These are phyloP conservation scores for Micronycteris hirsuta DNA, from an alignment of 2,113 vertebrate genomes.

Conservation along the genomic window DNA sequence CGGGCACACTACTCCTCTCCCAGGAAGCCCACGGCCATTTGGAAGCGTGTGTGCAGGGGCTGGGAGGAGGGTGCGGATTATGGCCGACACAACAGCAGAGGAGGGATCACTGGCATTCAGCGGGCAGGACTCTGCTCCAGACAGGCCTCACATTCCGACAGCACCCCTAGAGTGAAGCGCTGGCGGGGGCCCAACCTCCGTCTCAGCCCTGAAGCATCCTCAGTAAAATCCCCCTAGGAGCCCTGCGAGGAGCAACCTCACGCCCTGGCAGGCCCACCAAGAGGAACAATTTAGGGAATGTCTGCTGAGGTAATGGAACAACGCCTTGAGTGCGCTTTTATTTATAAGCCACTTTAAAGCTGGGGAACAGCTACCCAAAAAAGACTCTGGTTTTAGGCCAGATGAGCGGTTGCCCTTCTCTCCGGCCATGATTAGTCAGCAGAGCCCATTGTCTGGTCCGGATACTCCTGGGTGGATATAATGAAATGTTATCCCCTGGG, in stretches of 20 bases:
- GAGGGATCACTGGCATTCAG: neutral
- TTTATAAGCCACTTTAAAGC: constrained; percentile 43
- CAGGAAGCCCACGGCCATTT: neutral
- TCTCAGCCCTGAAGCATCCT: constrained; percentile 55
- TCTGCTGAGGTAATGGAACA: constrained; percentile 25
- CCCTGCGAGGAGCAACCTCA: neutral
- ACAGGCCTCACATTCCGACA: neutral
- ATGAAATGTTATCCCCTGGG: neutral
- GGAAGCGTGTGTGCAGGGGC: fast-evolving
- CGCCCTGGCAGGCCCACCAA: neutral
- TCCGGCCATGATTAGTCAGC: neutral
- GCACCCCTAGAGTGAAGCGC: neutral
- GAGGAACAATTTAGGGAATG: constrained; percentile 39
- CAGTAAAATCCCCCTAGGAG: neutral
- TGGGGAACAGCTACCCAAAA: constrained; percentile 23
- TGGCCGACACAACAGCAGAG: neutral
- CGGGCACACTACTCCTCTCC: neutral
- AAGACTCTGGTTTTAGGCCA: constrained; percentile 18
- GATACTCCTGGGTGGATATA: neutral
- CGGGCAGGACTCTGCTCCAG: neutral
- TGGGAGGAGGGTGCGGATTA: no score
- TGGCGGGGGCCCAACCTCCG: neutral
- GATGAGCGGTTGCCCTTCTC: neutral
- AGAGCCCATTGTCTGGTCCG: neutral
- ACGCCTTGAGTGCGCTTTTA: neutral